Conservation (phyloP, 2,113 vertebrate species). For the Mesoclemmys tuberculata region DNA sequence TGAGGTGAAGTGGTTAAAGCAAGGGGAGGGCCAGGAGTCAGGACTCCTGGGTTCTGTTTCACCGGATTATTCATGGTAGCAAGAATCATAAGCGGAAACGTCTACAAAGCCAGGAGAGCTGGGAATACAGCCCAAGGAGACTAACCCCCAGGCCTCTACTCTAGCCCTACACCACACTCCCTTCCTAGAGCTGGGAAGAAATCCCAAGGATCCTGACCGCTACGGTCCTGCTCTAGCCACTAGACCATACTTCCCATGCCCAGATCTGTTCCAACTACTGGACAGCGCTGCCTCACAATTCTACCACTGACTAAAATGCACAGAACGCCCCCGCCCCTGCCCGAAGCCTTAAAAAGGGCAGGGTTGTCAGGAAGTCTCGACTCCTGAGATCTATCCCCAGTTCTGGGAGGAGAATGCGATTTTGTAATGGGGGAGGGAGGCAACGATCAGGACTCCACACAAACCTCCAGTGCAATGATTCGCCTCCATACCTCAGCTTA, state of each 20-base stretch:
- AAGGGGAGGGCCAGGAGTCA: not conserved
- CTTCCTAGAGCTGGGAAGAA: not conserved
- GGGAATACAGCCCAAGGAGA: not conserved
- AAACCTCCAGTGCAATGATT: not conserved
- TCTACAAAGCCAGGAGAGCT: not conserved
- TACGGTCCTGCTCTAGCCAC: not conserved
- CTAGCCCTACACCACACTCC: not conserved
- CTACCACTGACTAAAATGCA: not conserved
- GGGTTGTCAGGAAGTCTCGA: not conserved
- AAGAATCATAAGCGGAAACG: not conserved
- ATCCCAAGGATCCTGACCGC: not conserved
- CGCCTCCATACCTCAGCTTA: not conserved
- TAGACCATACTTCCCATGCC: not conserved
- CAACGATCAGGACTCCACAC: not conserved
- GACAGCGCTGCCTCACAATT: not conserved
- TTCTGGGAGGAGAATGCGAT: not conserved
- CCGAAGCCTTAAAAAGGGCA: no score
- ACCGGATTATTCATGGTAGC: not conserved
- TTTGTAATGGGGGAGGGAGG: not conserved
- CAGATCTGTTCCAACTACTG: not conserved
- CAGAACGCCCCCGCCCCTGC: no score
- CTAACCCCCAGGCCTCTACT: not conserved
- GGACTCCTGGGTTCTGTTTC: not conserved
- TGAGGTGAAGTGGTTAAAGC: not conserved
- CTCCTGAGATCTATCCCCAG: not conserved